These are phyloP conservation scores for Hesperophylax magnus DNA, from an alignment of 1,140 invertebrate species.

Conservation along the genomic window DNA sequence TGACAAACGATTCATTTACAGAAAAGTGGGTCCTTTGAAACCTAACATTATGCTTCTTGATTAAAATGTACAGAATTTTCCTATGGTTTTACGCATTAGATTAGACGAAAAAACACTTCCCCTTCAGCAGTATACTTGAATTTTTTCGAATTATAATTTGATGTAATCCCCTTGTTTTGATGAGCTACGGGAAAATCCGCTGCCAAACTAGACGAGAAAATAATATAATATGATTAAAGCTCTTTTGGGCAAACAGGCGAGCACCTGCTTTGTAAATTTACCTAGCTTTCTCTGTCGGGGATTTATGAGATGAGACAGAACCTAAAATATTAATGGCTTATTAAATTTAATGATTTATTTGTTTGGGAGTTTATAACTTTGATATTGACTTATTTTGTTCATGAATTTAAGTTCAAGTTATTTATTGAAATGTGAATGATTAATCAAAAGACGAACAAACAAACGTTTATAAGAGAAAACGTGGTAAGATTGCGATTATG, in stretches of 20 bases:
- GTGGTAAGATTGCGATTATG: too few species aligned
- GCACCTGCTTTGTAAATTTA: neutral
- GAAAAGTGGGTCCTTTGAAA: neutral
- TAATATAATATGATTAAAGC: neutral
- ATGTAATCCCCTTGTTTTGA: constrained; percentile 24
- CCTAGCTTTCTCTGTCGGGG: neutral
- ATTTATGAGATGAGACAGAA: too few species aligned
- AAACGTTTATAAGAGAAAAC: too few species aligned
- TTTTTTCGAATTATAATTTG: constrained; percentile 23
- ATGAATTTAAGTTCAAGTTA: too few species aligned
- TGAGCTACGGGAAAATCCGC: constrained; percentile 13
- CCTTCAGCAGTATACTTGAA: neutral
- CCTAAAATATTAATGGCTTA: neutral
- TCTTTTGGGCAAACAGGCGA: neutral
- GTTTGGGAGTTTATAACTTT: neutral
- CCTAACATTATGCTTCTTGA: neutral
- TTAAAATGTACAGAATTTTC: neutral
- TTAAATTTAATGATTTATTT: neutral
- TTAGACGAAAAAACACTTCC: neutral
- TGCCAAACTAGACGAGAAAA: neutral
- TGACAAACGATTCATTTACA: neutral
- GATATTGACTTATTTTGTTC: neutral
- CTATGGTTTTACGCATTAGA: neutral
- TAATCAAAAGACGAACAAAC: too few species aligned
- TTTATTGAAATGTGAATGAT: too few species aligned